Base-by-base conservation (phyloP, 1,140 invertebrate genomes). In the Cyphomyrmex costatus region DNA sequence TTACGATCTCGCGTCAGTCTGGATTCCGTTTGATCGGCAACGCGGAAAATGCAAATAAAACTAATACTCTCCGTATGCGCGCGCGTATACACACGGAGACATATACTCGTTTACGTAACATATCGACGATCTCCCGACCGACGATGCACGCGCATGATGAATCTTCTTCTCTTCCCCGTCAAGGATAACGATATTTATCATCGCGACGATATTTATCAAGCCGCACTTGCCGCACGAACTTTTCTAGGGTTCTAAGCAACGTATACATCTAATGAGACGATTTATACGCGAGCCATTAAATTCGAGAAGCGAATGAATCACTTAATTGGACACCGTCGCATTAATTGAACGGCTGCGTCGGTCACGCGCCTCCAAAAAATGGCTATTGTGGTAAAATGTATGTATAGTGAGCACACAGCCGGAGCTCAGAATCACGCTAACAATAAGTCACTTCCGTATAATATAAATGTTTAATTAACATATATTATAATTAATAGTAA, bases 1-100 rank as follows among this genome's bases (percentile, higher is more conserved):
- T 51, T 6, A 19, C 46, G 21, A 49, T 36, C 87, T 42, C 19
- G 42, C 49, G 49, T 86, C 53, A 86, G 56, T 65, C 53, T 30
- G 51, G 30, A 87, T 79, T 46, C 33, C 84, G 24, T 63, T 65
- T 61, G 80, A 88, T 89, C 53, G 46, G 71, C 89, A 42, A 80
- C 65, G 63, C 33, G 63, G 78, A 80, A 70, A 80, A 70, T 68
- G n/a, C 49, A 70, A 58, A 80, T 56, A 42, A 80, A 53, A 16
- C 21, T 21, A 80, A 66, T 66, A 7, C 33, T n/a, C 33, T n/a
- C 16, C n/a, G 77, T n/a, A n/a, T 30, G n/a, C 12, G 14, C 14
- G 7, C 46, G 8, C 46, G 6, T 42, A 3, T 42, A 33, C 27
- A 33, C 27, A 21, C 73, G 16, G 1, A 2, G 24, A 27, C 36